Conservation (phyloP, 2,888 invertebrate genomes). For the Aphidius colemani region DNA sequence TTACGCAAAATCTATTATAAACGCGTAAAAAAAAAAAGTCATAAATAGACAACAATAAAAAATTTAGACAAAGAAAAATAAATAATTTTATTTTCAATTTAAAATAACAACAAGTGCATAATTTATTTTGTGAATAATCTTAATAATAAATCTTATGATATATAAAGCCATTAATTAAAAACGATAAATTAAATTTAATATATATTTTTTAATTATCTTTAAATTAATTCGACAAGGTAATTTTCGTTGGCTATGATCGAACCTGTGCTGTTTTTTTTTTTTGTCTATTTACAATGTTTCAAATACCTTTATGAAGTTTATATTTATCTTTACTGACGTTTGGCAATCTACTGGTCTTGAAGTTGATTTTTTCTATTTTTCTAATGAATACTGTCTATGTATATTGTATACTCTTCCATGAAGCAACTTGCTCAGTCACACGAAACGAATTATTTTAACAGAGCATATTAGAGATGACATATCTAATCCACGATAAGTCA, state of each 20-base stretch:
- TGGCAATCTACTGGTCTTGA: conserved; percentile 42
- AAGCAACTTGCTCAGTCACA: conserved; percentile 36
- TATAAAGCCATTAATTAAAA: background rate
- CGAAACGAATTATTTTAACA: conserved; percentile 33
- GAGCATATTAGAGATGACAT: conserved; percentile 38
- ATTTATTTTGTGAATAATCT: no score
- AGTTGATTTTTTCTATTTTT: conserved; percentile 21
- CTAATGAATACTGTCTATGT: conserved; percentile 29
- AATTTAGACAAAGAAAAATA: no score
- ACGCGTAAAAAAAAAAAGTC: no score
- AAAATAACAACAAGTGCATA: no score
- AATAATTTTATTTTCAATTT: no score
- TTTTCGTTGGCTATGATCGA: no score
- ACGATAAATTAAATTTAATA: no score
- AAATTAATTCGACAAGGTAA: conserved; percentile 10
- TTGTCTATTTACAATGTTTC: no score
- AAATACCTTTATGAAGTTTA: no score
- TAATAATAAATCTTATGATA: background rate
- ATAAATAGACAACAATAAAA: no score
- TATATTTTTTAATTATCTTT: conserved; percentile 2
- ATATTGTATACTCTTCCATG: conserved; percentile 31
- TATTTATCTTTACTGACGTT: conserved; percentile 45
- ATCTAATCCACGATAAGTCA: conserved; percentile 32
- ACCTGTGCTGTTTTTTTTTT: no score
- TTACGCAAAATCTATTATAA: no score